Base-by-base conservation (phyloP, 2,797 vertebrate genomes). In the Lagocephalus sceleratus region DNA sequence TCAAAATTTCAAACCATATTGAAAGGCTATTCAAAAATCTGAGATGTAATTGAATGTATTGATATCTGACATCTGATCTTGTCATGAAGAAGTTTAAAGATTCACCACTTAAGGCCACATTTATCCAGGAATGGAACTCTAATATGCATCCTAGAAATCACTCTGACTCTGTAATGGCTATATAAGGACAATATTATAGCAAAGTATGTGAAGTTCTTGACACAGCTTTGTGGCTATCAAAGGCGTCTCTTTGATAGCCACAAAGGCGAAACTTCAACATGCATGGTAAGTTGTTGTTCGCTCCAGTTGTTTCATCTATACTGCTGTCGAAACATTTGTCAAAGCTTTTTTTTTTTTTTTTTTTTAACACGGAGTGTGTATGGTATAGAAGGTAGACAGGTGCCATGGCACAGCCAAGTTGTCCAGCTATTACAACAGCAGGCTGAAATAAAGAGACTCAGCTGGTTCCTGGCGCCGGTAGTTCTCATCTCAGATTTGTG, bases 341-440 rank as follows among this genome's bases (percentile, higher is more conserved):
- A 67, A 51, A 52, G 51, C 56, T 57, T 40, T 59, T 43, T 72
- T 51, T 12, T 16, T 67, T 73, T 79, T 70, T 53, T 29, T 29
- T 29, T 10, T 3, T 35, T 14, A 3, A 14, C 32, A 35, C 12
- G 11, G 32, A 2, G 11, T 35, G 32, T 35, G 32, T 35, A 35
- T 35, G 32, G 32, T 11, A 3, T 14, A 14, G 32, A 35, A 2
- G 69, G 22, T 60, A 74, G 73, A 89, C 90, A 91, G 89, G 88
- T 92, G 91, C 75, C 71, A 58, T 75, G 76, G 82, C 71, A 77
- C 75, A 77, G 82, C 69, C 71, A 74, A 84, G 78, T 84, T 84
- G 69, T 72, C 67, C 75, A 54, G 77, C 82, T 86, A 84, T 88
- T 79, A 74, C 63, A 57, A 78, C 57, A 63, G 65, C 17, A 44